Conservation (phyloP, 1,140 invertebrate species). For the Pachyrhynchus sulphureomaculatus region DNA sequence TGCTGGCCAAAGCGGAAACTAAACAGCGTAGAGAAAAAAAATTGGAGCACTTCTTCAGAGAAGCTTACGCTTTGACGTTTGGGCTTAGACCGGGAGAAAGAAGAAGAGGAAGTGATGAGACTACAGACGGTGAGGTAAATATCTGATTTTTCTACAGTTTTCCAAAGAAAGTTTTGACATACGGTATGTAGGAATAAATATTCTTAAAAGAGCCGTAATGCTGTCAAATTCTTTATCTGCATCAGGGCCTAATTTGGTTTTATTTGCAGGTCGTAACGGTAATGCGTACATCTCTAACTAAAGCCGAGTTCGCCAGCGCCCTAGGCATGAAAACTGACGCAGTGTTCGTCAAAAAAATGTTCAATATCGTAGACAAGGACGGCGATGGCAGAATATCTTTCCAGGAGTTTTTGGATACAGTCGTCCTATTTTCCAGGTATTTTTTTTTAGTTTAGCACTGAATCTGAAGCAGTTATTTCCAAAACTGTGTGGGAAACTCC, state of each 20-base stretch:
- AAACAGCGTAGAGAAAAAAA: slow-evolving; percentile 91
- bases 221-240: too few relatives aligned
- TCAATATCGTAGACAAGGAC: slow-evolving; percentile 97
- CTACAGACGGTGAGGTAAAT: slow-evolving; percentile 71
- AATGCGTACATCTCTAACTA: slow-evolving; percentile 90
- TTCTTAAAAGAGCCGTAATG: too few relatives aligned
- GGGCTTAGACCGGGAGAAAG: slow-evolving; percentile 77
- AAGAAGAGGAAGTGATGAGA: slow-evolving; percentile 67
- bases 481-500: too few relatives aligned
- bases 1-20: slow-evolving; percentile 93
- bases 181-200: too few relatives aligned
- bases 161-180: neutral
- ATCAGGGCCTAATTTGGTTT: too few relatives aligned
- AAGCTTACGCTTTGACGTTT: slow-evolving; percentile 94
- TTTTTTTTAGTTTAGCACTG: too few relatives aligned
- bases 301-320: slow-evolving; percentile 95
- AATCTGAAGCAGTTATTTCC: too few relatives aligned
- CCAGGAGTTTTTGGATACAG: slow-evolving; percentile 96
- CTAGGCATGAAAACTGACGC: slow-evolving; percentile 95
- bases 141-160: neutral
- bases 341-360: slow-evolving; percentile 98
- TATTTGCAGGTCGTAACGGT: slow-evolving; percentile 70
- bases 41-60: slow-evolving; percentile 97
- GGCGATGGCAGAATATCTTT: slow-evolving; percentile 95
- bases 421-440: slow-evolving; percentile 87